Evolutionary conservation across 2,113 vertebrate genomes (phyloP).

Genomic region (Tinamus guttatus): DNA sequence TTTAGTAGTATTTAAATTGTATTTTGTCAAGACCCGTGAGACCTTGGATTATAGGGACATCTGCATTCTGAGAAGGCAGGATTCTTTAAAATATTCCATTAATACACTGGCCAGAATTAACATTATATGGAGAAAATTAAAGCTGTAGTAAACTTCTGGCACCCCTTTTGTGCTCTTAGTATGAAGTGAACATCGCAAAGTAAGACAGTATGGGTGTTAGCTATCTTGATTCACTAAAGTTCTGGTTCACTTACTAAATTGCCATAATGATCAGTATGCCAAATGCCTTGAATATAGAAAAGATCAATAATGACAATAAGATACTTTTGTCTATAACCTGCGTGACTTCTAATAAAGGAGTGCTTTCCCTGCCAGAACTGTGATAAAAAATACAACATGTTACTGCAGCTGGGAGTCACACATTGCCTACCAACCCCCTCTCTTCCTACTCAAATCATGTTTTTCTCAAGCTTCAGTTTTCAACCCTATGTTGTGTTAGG

Average conservation of each 20-base stretch:
- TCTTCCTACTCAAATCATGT: neutral
- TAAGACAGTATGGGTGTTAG: neutral
- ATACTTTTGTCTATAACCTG: neutral
- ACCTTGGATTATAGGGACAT: neutral
- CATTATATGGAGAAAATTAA: neutral
- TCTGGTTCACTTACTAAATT: neutral
- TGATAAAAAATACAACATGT: neutral
- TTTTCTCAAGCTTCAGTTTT: neutral
- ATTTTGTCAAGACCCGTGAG: neutral
- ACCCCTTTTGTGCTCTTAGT: neutral
- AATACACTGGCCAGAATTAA: neutral
- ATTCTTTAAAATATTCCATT: neutral
- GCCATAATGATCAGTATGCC: neutral
- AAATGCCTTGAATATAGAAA: neutral
- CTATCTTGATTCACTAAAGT: neutral
- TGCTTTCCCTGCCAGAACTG: neutral
- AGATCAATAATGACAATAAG: neutral
- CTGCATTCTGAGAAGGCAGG: neutral
- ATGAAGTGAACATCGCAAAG: neutral
- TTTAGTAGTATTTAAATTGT: constrained; percentile 12
- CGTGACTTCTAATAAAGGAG: neutral
- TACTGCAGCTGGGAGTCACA: neutral
- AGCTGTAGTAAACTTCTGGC: neutral
- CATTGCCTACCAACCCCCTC: neutral
- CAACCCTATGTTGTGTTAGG: neutral